Base-by-base conservation (phyloP, 2,888 invertebrate species). In the Hartigia nigra region DNA sequence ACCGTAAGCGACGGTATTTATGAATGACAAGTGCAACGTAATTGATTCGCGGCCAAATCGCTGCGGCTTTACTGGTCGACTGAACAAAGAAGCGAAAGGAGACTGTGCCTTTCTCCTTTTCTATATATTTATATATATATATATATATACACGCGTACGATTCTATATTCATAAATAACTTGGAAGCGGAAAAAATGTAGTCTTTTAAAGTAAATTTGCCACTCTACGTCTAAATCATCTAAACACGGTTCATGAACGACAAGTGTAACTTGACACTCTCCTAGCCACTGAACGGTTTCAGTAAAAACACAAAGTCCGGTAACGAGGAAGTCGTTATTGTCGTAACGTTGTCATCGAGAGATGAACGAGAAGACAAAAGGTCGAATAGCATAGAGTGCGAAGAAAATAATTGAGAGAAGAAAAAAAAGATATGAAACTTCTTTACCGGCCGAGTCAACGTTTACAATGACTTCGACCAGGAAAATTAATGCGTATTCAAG, bases 371-470 rank as follows among this genome's bases (percentile, higher is more conserved):
- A 31, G 72, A 31, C 12, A 14, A 5, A 0, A 5, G 5, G 70
- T 0, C 70, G 14, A 70, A 23, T 39, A 5, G 39, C 14, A 9
- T n/a, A 39, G 9, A 55, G 5, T 12, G 14, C 1, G 14, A 4
- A 39, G 14, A 39, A 39, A 14, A 39, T 35, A 23, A 39, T 39
- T 5, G 1, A n/a, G n/a, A n/a, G n/a, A 36, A 74, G 14, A 11
- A 74, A 76, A 72, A 39, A n/a, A 55, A 74, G 14, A 36, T 14
- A 36, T 12, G 37, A 36, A 12, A 77, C 35, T 70, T 70, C n/a
- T 36, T 77, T 74, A 36, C 32, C 31, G n/a, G n/a, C 31, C 34
- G 39, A 35, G 35, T 70, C 78, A 69, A 2, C 5, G 23, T 9
- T 55, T 55, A 23, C 39, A 0, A 4, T 39, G 14, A 14, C 14